Evolutionary conservation across 2,888 invertebrate genomes (phyloP).

Genomic region (Bugulina stolonifera): DNA sequence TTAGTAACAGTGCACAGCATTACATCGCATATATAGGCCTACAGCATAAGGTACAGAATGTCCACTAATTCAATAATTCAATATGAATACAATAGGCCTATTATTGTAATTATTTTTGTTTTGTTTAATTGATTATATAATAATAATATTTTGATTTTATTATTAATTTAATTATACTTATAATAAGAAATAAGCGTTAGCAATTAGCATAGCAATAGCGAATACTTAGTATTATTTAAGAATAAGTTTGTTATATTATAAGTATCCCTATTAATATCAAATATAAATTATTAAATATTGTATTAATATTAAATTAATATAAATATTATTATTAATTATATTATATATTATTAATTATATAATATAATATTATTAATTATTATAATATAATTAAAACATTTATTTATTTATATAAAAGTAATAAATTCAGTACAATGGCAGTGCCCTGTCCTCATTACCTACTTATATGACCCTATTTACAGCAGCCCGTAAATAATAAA

Average conservation of each 20-base stretch:
- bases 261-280: neutral
- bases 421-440: too few relatives aligned
- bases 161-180: neutral
- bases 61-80: too few relatives aligned
- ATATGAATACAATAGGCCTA: too few relatives aligned
- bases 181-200: neutral
- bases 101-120: neutral
- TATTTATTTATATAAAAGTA: too few relatives aligned
- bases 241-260: neutral
- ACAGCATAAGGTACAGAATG: too few relatives aligned
- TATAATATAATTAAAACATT: too few relatives aligned
- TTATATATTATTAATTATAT: neutral
- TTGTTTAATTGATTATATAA: neutral
- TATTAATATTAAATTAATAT: neutral
- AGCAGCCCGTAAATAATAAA: too few relatives aligned
- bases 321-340: neutral
- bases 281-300: neutral
- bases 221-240: neutral
- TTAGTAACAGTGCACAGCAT: too few relatives aligned
- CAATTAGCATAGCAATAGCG: neutral
- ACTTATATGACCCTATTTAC: too few relatives aligned
- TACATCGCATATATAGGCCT: too few relatives aligned
- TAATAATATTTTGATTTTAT: too few relatives aligned
- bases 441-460: too few relatives aligned
- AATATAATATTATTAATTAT: neutral